These are phyloP conservation scores for Chrysolina oricalcia DNA, from an alignment of 2,888 invertebrate genomes.

Conservation along the genomic window DNA sequence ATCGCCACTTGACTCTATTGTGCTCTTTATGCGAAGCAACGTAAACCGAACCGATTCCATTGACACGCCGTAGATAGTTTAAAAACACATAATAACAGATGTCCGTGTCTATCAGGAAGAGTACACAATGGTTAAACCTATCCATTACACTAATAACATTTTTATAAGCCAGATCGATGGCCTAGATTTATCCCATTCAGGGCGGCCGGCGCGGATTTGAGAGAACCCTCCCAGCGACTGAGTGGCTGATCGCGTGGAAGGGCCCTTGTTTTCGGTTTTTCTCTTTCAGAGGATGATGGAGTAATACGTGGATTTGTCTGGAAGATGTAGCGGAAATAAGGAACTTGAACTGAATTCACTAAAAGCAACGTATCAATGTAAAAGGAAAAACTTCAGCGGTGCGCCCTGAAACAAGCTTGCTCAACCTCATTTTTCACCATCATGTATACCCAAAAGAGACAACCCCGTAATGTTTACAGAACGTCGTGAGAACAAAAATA, in stretches of 20 bases:
- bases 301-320: conserved; percentile 8
- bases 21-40: neutral
- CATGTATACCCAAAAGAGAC: too few species aligned
- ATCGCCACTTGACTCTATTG: conserved; percentile 25
- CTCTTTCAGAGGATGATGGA: neutral
- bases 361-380: neutral
- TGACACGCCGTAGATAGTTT: conserved; percentile 47
- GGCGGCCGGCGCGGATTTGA: conserved; percentile 33
- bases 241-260: conserved; percentile 30
- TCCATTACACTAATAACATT: conserved; percentile 65
- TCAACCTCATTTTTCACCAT: too few species aligned
- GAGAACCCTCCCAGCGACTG: conserved; percentile 36
- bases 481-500: too few species aligned
- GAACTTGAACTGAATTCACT: neutral
- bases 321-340: conserved; percentile 14
- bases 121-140: conserved; percentile 58
- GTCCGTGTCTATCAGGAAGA: conserved; percentile 53
- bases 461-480: too few species aligned
- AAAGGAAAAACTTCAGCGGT: neutral
- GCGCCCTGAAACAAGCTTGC: neutral
- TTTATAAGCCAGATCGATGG: conserved; percentile 63
- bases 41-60: conserved; percentile 17
- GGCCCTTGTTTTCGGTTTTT: conserved; percentile 22
- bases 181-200: conserved; percentile 57
- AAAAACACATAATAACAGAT: conserved; percentile 58